Evolutionary conservation across 2,797 vertebrate species (phyloP).

Genomic region (Pseudocheirus occidentalis): DNA sequence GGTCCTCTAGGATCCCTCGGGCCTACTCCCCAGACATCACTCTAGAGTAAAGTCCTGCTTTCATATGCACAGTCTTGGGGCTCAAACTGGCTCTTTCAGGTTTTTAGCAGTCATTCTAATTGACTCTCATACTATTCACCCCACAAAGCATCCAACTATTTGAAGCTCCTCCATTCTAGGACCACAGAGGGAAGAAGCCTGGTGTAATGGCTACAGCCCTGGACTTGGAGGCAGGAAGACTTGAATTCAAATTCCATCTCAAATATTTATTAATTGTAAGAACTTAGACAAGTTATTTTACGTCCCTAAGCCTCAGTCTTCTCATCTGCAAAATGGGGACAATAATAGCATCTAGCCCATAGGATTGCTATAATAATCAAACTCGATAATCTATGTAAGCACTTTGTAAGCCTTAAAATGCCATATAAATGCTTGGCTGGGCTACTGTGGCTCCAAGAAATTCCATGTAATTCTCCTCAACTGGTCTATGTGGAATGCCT

Average conservation of each 20-base stretch:
- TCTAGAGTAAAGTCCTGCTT: background rate
- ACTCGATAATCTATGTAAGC: background rate
- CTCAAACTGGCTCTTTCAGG: background rate
- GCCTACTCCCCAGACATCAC: background rate
- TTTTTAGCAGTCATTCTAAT: background rate
- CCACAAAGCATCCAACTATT: background rate
- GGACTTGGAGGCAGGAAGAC: background rate
- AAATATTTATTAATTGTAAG: background rate
- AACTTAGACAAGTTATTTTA: background rate
- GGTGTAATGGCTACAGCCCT: background rate
- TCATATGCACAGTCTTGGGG: background rate
- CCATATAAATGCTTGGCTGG: background rate
- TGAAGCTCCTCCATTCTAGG: background rate
- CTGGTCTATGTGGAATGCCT: accelerated
- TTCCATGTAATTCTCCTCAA: background rate
- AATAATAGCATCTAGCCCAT: background rate
- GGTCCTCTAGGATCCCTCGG: background rate
- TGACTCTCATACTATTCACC: background rate
- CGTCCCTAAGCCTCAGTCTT: background rate
- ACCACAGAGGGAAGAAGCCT: background rate
- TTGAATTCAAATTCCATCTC: background rate
- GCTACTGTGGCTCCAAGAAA: background rate
- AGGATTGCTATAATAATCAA: background rate
- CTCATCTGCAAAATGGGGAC: background rate
- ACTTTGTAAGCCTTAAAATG: background rate